Base-by-base conservation (phyloP, 2,888 invertebrate species). In the Apodemia mormo region DNA sequence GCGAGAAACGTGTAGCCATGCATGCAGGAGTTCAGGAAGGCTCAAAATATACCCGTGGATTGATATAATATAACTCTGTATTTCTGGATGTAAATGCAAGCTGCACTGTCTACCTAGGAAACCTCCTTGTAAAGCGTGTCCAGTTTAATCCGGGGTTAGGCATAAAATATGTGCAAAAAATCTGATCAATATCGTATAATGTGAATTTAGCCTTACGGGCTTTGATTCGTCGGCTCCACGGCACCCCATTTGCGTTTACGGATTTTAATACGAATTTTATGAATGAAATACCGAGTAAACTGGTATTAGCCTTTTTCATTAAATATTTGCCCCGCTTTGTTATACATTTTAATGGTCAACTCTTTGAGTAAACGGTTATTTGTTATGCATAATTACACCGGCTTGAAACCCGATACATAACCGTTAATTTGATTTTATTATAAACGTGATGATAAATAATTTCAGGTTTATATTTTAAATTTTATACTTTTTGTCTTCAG, bases 241-340 rank as follows among this genome's bases (percentile, higher is more conserved):
- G 9, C 29, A 29, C 33, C 29, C 29, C 29, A 30, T 29, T 29
- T 22, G 56, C 56, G 56, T 10, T 56, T 56, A 56, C 56, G 56
- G 29, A 29, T 56, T 70, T 70, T 66, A 58, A 70, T 68, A 64
- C 64, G 64, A 61, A 45, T 64, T 64, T 37, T 49, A 66, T 66
- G 66, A 68, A 64, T 68, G 64, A 49, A 45, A 68, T 66, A 49
- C 61, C 49, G 45, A 9, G 30, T 10, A 49, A 49, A 22, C 22
- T 66, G 29, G 52, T 22, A 33, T 52, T n/a, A 30, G 52, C 33
- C 14, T 30, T 56, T 58, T 68, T 68, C 56, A 43, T 56, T 56
- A 56, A 56, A 56, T 29, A 29, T 56, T 56, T 56, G 29, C 37
- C 68, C 66, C 67, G 22, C 65, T 40, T 12, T 61, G 30, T 52